Conservation (phyloP, 2,797 vertebrate genomes). For the Pseudochaenichthys georgianus region DNA sequence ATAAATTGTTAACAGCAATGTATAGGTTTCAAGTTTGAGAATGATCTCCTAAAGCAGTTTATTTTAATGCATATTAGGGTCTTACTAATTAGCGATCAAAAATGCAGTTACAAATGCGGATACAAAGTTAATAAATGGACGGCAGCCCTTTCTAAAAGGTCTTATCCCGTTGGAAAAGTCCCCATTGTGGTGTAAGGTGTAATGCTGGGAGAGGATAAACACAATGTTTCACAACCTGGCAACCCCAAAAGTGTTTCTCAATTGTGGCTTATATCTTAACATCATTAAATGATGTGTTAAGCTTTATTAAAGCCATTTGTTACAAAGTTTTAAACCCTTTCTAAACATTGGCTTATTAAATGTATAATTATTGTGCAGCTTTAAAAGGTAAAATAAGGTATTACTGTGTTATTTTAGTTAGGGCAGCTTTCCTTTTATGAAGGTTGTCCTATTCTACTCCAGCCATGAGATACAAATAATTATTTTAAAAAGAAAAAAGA, state of each 20-base stretch:
- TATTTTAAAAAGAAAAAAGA: background rate
- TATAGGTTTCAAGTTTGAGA: background rate
- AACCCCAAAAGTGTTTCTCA: background rate
- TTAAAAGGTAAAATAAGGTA: background rate
- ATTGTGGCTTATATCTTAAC: background rate
- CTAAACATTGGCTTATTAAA: background rate
- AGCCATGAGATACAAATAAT: background rate
- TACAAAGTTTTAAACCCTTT: background rate
- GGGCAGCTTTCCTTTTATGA: background rate
- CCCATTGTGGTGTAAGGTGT: background rate
- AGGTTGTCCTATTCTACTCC: background rate
- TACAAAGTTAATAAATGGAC: background rate
- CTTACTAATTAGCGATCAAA: background rate
- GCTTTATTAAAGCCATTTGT: background rate
- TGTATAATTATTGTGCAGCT: background rate
- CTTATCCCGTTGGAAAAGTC: background rate
- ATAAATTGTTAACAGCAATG: background rate
- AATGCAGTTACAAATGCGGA: background rate
- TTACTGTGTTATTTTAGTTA: background rate
- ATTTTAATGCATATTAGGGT: too few species aligned
- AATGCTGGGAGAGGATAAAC: background rate
- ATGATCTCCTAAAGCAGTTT: background rate
- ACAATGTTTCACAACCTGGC: constrained; percentile 10
- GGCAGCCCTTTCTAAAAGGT: background rate
- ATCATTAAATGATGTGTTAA: background rate